Conservation (phyloP, 2,797 vertebrate species). For the Rhynchotus rufescens region DNA sequence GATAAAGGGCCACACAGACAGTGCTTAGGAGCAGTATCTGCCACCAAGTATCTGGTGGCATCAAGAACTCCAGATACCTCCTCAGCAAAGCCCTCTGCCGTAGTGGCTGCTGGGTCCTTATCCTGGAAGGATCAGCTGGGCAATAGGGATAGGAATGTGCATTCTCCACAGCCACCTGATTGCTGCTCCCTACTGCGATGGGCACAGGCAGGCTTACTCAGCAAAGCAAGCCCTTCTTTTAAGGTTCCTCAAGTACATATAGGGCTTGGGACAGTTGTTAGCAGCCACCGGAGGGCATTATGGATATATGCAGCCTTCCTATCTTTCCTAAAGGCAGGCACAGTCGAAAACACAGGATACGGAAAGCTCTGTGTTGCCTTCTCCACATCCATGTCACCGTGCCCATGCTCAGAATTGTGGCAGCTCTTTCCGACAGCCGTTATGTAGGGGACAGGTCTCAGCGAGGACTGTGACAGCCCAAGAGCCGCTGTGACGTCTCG, state of each 20-base stretch:
- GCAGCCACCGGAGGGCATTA: background rate
- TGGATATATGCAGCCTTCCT: background rate
- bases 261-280: background rate
- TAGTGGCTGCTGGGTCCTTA: background rate
- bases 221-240: background rate
- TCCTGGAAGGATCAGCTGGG: too few species aligned
- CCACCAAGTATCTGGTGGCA: too few species aligned
- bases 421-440: background rate
- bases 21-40: background rate
- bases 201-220: too few species aligned
- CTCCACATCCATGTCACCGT: background rate
- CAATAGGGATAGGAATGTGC: too few species aligned
- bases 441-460: background rate
- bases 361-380: background rate
- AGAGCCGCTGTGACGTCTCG: fast-evolving
- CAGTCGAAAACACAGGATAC: fast-evolving
- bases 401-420: fast-evolving
- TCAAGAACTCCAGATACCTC: too few species aligned
- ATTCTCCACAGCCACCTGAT: too few species aligned
- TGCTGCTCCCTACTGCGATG: too few species aligned
- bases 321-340: background rate
- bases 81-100: too few species aligned
- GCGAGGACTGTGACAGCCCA: background rate
- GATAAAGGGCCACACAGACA: fast-evolving
- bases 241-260: background rate